Base-by-base conservation (phyloP, 2,888 invertebrate species). In the Cantharis rufa region DNA sequence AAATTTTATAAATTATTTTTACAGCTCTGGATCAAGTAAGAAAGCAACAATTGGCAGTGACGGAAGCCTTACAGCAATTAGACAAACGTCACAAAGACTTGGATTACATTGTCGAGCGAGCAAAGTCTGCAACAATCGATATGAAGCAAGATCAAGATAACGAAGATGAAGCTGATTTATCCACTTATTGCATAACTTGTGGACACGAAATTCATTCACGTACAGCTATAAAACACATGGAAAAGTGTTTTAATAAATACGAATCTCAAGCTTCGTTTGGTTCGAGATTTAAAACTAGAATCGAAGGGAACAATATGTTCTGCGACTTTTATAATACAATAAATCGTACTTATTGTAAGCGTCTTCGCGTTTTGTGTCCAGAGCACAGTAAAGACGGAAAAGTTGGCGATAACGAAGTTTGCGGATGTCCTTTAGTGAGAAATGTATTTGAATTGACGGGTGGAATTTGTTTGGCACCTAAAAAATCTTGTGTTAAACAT, bases 181-280 rank as follows among this genome's bases (percentile, higher is more conserved):
- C 95, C 71, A 95, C 97, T 91, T 97, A 97, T 87, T 99, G 99
- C 88, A 96, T 98, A 32, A 98, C 98, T 0, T 99, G 99, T 88
- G 98, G 98, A 0, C 96, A 96, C 87, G 98, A 98, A 89, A 95
- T 98, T 78, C 95, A 96, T 86, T 95, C 96, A 0, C 93, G 94
- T 73, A 95, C 96, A 0, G 98, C 98, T 0, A 93, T 98, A 16
- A 96, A 96, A 84, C 99, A 99, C 86, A 97, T 99, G 97, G 98
- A 98, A 89, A 97, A 97, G 87, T 99, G 98, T 87, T 99, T 98
- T 88, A 95, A 96, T 81, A 98, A 98, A 92, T 97, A 97, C 88
- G 99, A 99, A 88, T 96, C 97, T 69, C 98, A 98, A 89, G 96
- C 98, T 1, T 97, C 98, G 0, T 98, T 98, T 88, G 98, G 98